These are phyloP conservation scores for Sebastes vulpes DNA, from an alignment of 2,797 vertebrate species.

Conservation along the genomic window DNA sequence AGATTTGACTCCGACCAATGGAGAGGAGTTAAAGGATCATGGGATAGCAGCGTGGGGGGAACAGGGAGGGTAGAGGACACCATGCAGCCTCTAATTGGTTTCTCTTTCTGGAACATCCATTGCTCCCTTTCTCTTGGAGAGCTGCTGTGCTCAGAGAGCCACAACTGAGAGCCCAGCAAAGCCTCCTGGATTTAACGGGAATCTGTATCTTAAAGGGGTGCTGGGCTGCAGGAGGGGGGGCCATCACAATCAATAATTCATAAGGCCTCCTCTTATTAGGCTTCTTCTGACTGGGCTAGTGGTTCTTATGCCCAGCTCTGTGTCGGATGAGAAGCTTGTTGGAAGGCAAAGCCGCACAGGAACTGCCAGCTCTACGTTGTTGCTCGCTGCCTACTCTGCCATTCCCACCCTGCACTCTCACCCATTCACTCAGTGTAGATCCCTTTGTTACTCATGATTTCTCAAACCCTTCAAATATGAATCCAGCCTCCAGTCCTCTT, in stretches of 20 bases:
- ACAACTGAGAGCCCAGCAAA: slow-evolving; percentile 78
- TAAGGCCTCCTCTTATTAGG: slow-evolving; percentile 86
- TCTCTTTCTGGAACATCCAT: slow-evolving; percentile 78
- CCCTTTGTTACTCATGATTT: slow-evolving; percentile 74
- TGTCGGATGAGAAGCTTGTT: slow-evolving; percentile 81
- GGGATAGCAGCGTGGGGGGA: slow-evolving; percentile 56
- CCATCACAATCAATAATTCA: slow-evolving; percentile 86
- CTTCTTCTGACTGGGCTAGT: slow-evolving; percentile 76
- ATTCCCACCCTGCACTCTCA: slow-evolving; percentile 40
- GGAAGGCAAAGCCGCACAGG: slow-evolving; percentile 69
- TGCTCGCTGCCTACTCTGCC: slow-evolving; percentile 40
- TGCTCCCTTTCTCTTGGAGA: slow-evolving; percentile 69
- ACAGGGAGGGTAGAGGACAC: slow-evolving; percentile 59
- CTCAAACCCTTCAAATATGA: slow-evolving; percentile 59
- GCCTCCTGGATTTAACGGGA: slow-evolving; percentile 83
- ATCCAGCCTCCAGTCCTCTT: slow-evolving; percentile 54
- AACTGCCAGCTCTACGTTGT: slow-evolving; percentile 54
- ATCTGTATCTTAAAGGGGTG: slow-evolving; percentile 82
- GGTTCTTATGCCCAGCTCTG: slow-evolving; percentile 76
- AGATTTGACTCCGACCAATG: slow-evolving; percentile 68
- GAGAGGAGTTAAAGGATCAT: slow-evolving; percentile 71
- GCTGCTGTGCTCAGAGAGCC: slow-evolving; percentile 78
- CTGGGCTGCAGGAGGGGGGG: slow-evolving; percentile 29
- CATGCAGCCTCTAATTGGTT: slow-evolving; percentile 83
- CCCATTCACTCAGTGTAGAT: slow-evolving; percentile 40